Percentiles rank a stretch among this genome's conserved stretches.
These are phyloP conservation scores for Carabus problematicus DNA, from an alignment of 2,888 invertebrate genomes.

Conservation along the genomic window DNA sequence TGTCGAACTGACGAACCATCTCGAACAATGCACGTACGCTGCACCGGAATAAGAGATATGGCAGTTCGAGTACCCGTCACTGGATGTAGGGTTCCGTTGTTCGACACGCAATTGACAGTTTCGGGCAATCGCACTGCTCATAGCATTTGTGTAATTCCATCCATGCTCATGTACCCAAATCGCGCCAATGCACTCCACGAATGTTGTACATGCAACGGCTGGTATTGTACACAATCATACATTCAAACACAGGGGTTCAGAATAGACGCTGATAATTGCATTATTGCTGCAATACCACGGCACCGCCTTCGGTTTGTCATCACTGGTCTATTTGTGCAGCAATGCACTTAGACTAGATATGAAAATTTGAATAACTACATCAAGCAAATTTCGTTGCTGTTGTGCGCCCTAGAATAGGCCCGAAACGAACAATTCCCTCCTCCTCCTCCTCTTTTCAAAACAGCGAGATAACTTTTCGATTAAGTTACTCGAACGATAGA, in stretches of 20 bases:
- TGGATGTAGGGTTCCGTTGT: conserved; percentile 4
- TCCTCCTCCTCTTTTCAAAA: conserved; percentile 9
- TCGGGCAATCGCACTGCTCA: not conserved
- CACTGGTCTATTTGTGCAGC: conserved; percentile 2
- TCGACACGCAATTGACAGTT: conserved; percentile 1
- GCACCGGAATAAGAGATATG: not conserved
- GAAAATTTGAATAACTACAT: conserved; percentile 52
- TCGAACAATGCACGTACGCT: conserved; percentile 13
- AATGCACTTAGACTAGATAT: conserved; percentile 7
- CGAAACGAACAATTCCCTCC: conserved; percentile 8
- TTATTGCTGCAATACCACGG: no score
- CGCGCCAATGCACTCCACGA: no score
- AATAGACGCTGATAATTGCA: no score
- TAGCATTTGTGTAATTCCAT: not conserved
- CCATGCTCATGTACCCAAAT: no score
- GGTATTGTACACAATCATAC: no score
- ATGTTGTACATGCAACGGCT: no score
- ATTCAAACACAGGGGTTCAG: no score
- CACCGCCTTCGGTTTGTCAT: no score
- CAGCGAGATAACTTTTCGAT: conserved; percentile 52
- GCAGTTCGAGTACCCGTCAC: not conserved
- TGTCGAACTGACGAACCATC: conserved; percentile 14
- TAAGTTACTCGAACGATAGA: conserved; percentile 51
- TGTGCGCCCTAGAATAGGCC: conserved; percentile 43
- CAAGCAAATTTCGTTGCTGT: conserved; percentile 44